Conservation (phyloP, 2,797 vertebrate species). For the Ctenosaura bakeri region DNA sequence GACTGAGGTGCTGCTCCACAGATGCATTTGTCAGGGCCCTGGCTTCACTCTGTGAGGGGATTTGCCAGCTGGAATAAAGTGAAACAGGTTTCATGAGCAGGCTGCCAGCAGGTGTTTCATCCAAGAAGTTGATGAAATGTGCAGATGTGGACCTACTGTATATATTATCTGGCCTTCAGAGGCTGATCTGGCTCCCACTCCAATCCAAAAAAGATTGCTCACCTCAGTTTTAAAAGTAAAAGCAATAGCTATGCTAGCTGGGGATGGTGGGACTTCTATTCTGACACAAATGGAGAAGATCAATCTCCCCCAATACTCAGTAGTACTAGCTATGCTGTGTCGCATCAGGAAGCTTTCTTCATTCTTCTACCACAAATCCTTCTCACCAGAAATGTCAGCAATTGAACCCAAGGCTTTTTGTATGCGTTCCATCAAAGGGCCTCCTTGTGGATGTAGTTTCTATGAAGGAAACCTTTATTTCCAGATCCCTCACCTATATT, state of each 20-base stretch:
- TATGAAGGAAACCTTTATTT: neutral
- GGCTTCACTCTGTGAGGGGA: too few species aligned
- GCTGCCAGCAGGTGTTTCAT: neutral
- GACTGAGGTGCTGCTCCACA: too few species aligned
- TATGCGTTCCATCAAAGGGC: neutral
- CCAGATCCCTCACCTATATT: neutral
- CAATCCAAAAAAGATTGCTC: neutral
- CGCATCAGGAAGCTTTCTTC: neutral
- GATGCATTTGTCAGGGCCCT: too few species aligned
- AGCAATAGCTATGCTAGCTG: neutral
- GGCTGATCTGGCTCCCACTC: too few species aligned
- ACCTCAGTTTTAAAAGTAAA: neutral
- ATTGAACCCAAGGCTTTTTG: neutral
- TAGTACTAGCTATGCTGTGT: neutral
- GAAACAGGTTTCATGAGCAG: too few species aligned
- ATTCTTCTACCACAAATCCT: neutral
- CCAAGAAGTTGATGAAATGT: neutral
- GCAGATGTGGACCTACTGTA: neutral
- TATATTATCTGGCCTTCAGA: neutral
- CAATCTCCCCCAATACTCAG: neutral
- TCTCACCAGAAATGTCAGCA: too few species aligned
- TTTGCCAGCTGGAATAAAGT: too few species aligned
- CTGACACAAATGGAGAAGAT: neutral
- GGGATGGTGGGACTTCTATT: neutral
- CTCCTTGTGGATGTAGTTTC: neutral